Conservation (phyloP, 2,113 vertebrate species). For the Ifrita kowaldi region DNA sequence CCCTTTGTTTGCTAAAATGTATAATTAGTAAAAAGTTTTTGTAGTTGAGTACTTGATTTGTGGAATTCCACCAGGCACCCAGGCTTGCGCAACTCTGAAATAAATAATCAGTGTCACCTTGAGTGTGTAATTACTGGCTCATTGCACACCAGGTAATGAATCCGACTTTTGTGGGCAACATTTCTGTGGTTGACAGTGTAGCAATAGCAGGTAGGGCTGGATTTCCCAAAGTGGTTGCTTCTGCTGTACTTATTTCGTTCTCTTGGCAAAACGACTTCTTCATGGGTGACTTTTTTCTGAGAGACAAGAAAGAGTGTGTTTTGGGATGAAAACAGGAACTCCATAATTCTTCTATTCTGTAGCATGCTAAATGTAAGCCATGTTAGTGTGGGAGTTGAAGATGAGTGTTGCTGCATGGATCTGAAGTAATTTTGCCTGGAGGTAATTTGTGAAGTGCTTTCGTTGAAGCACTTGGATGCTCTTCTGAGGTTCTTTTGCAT, state of each 20-base stretch:
- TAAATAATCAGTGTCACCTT: fast-evolving
- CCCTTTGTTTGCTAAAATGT: not conserved
- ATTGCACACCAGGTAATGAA: not conserved
- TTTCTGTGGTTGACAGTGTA: not conserved
- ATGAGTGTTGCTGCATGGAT: not conserved
- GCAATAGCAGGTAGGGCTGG: not conserved
- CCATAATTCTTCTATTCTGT: not conserved
- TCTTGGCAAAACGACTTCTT: not conserved
- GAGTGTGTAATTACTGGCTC: not conserved
- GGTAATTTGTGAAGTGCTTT: not conserved
- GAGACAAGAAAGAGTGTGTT: not conserved
- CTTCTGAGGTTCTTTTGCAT: not conserved
- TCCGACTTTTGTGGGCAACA: not conserved
- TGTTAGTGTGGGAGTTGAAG: not conserved
- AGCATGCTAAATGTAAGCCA: not conserved
- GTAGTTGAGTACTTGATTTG: not conserved
- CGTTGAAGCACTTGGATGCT: not conserved
- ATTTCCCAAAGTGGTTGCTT: not conserved
- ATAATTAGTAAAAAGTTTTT: not conserved
- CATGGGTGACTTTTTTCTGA: not conserved
- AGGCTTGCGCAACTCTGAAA: not conserved
- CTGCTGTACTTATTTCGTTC: not conserved
- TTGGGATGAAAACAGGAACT: not conserved
- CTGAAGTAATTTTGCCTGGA: not conserved
- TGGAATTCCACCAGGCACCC: fast-evolving